Evolutionary conservation across 1,140 invertebrate species (phyloP), one percentile per base, ranked within the genome.

Genomic region (Zaprionus capensis): DNA sequence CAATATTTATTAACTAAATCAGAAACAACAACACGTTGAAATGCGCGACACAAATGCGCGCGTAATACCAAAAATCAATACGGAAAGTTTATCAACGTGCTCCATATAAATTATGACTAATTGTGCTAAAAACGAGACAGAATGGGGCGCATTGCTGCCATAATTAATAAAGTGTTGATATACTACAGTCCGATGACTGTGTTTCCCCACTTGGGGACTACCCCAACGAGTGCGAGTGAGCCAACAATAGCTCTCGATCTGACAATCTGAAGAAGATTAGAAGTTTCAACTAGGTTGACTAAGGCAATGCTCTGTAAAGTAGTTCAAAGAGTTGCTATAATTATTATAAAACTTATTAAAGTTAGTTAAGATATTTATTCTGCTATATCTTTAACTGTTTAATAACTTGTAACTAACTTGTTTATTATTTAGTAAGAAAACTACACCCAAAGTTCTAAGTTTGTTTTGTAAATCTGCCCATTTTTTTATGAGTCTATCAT

Each of bases 91-190:
- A 87, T 87, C 74, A 90, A 79, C 55, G 71, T n/a, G 9, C 14
- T 71, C 62, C 67, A 76, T 80, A 90, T 91, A 91, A 88, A 88
- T 91, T 85, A 85, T 88, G 86, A 85, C 86, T 85, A 88, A 91
- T 85, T 91, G 82, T 80, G 86, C 85, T 85, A 90, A 88, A 84
- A 90, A 70, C 81, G 81, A 81, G 78, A 80, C 85, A 55, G 56
- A 71, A 69, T 75, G 75, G 62, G 44, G 20, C 26, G 56, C 28
- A 58, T 72, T 53, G 77, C 44, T 58, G 69, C 71, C 71, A 90
- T 81, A 85, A 74, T 78, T 83, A 83, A 88, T 87, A 84, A 85
- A 72, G 55, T 79, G 75, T 76, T 78, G 70, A 77, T 58, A 76
- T 64, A 69, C 56, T 59, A 57, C 20, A 12, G 11, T 26, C 41